Evolutionary conservation across 2,888 invertebrate genomes (phyloP), one percentile per base, ranked within the genome.

Genomic region (Aphodius sticticus): DNA sequence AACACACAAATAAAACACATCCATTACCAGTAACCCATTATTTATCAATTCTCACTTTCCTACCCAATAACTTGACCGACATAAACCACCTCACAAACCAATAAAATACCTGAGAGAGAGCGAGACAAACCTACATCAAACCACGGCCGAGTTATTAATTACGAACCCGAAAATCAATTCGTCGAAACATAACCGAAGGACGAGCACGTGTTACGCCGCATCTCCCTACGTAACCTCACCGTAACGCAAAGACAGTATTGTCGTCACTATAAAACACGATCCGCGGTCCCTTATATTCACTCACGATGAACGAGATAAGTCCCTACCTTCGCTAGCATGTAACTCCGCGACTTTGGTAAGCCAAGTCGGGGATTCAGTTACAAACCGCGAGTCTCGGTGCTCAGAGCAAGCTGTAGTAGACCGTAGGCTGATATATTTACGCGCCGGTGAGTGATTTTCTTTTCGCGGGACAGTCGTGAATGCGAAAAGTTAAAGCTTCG

Each of bases 291-390:
- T 53, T 53, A 53, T 53, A 53, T 69, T 69, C 72, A 70, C 53
- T 76, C 80, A 78, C 78, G 75, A 53, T 53, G 53, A 12, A 53
- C 79, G 36, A 81, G 78, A 78, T 79, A 79, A 79, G 79, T 79
- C 78, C 81, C 81, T 81, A 81, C 81, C 81, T 81, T 81, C 70
- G 77, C 26, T 16, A 6, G 37, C 70, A 37, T 70, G 74, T 70
- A 80, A 77, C 70, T 76, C 74, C 77, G 72, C 81, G 81, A 77
- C 75, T 81, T 78, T 72, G 37, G 74, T 74, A 74, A 74, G 74
- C 37, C 35, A 74, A 79, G 77, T 79, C 79, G 79, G 77, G 78
- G 79, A 76, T 79, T 81, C 81, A 81, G 81, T 81, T 81, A 71
- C 77, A 76, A 75, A 77, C 81, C 81, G 81, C 81, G 78, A 76